phyloP scores from a whole-genome alignment of 2,888 invertebrate species.

The Oscheius sp. region DNA sequence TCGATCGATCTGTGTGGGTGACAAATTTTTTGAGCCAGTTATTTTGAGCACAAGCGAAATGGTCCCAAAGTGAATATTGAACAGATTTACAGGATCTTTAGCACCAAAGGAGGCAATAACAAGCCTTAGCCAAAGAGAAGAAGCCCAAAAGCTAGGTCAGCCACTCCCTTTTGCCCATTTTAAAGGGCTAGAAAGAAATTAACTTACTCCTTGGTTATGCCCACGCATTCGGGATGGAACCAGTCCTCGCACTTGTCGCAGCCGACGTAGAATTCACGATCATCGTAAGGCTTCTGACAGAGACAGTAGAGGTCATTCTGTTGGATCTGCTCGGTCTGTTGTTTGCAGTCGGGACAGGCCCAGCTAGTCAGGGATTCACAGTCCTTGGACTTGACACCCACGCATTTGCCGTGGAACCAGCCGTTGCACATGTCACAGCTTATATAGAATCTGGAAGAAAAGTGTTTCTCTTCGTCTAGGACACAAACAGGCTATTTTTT shows the following conservation, averaged over 20 bases:
- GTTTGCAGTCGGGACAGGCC: conserved; percentile 76
- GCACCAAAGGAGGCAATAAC: too few relatives aligned
- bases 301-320: conserved; percentile 86
- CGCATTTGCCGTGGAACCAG: conserved; percentile 98
- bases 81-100: too few relatives aligned
- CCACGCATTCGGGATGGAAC: conserved; percentile 98
- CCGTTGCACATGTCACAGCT: conserved; percentile 96
- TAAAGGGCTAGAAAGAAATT: neutral
- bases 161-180: too few relatives aligned
- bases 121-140: too few relatives aligned
- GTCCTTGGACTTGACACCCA: conserved; percentile 90
- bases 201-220: conserved; percentile 76
- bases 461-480: too few relatives aligned
- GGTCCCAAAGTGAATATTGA: too few relatives aligned
- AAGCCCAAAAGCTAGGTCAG: too few relatives aligned
- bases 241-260: conserved; percentile 99
- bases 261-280: conserved; percentile 97
- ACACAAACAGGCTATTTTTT: too few relatives aligned
- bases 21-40: too few relatives aligned
- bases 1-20: too few relatives aligned
- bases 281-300: conserved; percentile 95
- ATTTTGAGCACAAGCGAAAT: too few relatives aligned
- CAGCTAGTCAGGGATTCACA: conserved; percentile 87
- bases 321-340: conserved; percentile 29
- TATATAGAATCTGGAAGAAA: conserved; percentile 83